Evolutionary conservation across 2,888 invertebrate species (phyloP).

Genomic region (Pharmacophagus antenor): DNA sequence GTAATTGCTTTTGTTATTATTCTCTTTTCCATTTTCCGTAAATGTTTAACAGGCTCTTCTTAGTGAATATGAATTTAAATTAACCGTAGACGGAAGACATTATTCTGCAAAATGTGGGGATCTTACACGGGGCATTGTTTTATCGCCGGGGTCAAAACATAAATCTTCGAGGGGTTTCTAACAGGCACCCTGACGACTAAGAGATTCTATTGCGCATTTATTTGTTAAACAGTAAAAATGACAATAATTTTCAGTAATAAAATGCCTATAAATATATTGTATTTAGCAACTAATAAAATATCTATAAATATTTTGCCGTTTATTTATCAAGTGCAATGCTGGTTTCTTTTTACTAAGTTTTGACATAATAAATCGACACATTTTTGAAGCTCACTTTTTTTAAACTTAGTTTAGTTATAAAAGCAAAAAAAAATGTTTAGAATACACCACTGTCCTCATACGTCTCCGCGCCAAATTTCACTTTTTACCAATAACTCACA

Average conservation of each 20-base stretch:
- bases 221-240: slow-evolving; percentile 55
- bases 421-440: too few species aligned
- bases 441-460: too few species aligned
- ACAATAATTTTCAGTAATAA: background rate
- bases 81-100: slow-evolving; percentile 18
- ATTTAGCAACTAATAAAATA: background rate
- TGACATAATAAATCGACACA: too few species aligned
- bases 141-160: slow-evolving; percentile 61
- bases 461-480: too few species aligned
- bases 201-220: slow-evolving; percentile 50
- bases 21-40: background rate
- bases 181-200: slow-evolving; percentile 47
- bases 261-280: background rate
- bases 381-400: too few species aligned
- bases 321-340: too few species aligned
- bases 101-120: slow-evolving; percentile 39
- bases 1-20: background rate
- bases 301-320: background rate
- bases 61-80: slow-evolving; percentile 12
- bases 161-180: slow-evolving; percentile 61
- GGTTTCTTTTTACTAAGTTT: too few species aligned
- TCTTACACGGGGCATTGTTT: slow-evolving; percentile 58
- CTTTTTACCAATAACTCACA: too few species aligned
- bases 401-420: too few species aligned
- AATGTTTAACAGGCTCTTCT: background rate